phyloP scores from a whole-genome alignment of 2,888 invertebrate species.

The Proisotoma minuta region DNA sequence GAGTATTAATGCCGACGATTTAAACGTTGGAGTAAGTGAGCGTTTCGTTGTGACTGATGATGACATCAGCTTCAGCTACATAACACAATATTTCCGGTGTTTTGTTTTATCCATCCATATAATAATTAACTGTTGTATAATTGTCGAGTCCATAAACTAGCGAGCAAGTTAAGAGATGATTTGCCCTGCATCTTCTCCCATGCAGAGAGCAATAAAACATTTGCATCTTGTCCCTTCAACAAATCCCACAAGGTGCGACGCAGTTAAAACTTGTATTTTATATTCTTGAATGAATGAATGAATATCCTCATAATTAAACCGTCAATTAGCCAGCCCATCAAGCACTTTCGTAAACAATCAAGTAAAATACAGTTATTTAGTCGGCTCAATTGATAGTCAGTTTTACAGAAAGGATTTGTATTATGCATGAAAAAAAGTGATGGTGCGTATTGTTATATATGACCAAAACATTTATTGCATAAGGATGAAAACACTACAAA shows the following conservation, averaged over 20 bases:
- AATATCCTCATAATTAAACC: neutral
- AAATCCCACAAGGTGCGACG: neutral
- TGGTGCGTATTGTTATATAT: too few species aligned
- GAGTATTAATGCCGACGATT: too few species aligned
- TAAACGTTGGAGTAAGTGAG: too few species aligned
- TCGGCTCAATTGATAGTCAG: neutral
- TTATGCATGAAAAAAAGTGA: neutral
- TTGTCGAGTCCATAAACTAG: neutral
- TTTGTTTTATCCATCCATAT: neutral
- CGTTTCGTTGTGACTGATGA: too few species aligned
- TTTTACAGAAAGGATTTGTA: neutral
- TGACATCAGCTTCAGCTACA: too few species aligned
- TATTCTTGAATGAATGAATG: neutral
- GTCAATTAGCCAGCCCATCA: neutral
- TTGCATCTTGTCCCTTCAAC: neutral
- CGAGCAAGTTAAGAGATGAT: too few species aligned
- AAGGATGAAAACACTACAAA: too few species aligned
- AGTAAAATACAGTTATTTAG: neutral
- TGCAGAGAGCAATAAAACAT: neutral
- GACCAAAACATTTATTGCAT: too few species aligned
- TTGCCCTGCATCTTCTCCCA: too few species aligned
- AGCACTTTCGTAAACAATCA: neutral
- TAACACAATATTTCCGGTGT: conserved; percentile 1
- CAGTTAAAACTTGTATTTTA: neutral
- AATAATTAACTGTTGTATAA: conserved; percentile 2